These are phyloP conservation scores for Trachelus iudaicus DNA, from an alignment of 2,888 invertebrate genomes.

Conservation along the genomic window DNA sequence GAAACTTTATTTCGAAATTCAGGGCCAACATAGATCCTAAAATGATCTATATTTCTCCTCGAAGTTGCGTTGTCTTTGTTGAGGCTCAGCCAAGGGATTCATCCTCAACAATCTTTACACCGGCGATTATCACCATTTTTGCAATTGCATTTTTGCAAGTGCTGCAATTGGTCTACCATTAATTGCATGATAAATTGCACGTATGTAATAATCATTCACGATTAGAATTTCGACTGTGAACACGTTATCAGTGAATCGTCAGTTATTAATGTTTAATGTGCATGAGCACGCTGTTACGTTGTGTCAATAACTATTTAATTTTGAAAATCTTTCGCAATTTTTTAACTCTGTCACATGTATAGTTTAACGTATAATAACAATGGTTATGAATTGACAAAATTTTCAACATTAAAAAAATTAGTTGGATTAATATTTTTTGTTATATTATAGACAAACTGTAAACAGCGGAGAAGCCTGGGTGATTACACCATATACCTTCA, in stretches of 20 bases:
- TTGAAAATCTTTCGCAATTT: too few species aligned
- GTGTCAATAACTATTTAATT: too few species aligned
- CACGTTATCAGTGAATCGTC: neutral
- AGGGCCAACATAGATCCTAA: neutral
- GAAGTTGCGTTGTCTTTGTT: neutral
- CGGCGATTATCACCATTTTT: neutral
- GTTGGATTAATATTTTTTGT: neutral
- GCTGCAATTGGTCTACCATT: neutral
- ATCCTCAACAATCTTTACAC: neutral
- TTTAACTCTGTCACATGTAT: too few species aligned
- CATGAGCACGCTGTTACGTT: too few species aligned
- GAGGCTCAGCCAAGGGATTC: neutral
- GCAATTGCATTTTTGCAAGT: neutral
- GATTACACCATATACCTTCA: neutral
- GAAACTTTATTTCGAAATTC: too few species aligned
- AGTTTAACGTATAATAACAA: too few species aligned
- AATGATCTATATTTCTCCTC: neutral
- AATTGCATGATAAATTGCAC: neutral
- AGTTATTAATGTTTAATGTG: neutral
- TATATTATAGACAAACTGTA: neutral
- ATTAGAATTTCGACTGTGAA: neutral
- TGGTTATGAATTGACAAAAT: too few species aligned
- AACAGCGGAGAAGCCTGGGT: neutral
- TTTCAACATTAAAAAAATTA: neutral
- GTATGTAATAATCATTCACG: neutral